Conservation (phyloP, 92 coral and sea anemone genomes). For the Epizoanthus stellaris region DNA sequence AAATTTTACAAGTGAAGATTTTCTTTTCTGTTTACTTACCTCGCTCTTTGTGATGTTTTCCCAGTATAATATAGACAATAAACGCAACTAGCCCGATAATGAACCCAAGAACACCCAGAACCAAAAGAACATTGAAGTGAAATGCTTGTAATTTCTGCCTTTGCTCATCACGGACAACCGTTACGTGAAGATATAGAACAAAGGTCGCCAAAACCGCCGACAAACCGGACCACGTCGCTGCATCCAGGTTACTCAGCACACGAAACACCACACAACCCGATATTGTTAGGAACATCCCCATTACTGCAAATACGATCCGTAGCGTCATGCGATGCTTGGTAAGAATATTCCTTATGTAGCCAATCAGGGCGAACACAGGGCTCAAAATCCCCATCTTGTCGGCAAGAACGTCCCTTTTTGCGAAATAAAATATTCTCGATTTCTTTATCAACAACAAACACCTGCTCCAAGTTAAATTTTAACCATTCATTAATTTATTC, state of each 20-base stretch:
- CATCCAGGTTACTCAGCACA: slow-evolving; percentile 13
- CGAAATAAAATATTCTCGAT: neutral
- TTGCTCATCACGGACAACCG: neutral
- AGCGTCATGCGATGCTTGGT: neutral
- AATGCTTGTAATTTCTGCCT: neutral
- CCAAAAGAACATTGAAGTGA: slow-evolving; percentile 1
- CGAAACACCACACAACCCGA: slow-evolving; percentile 16
- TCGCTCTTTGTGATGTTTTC: slow-evolving; percentile 10
- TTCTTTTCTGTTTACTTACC: slow-evolving; percentile 6
- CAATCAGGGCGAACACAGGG: neutral
- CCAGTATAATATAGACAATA: slow-evolving; percentile 24
- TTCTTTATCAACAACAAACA: slow-evolving; percentile 21
- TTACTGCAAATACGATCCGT: neutral
- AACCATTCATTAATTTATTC: slow-evolving; percentile 15
- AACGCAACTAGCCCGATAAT: neutral
- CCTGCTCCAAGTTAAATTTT: slow-evolving; percentile 17
- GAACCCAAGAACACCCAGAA: slow-evolving; percentile 22
- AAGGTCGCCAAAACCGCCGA: slow-evolving; percentile 13
- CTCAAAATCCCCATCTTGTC: slow-evolving; percentile 7
- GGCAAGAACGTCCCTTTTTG: neutral
- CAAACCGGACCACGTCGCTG: slow-evolving; percentile 20
- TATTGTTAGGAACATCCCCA: slow-evolving; percentile 12
- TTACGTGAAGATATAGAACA: slow-evolving; percentile 22
- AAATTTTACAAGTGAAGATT: neutral
- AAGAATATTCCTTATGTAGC: neutral